phyloP scores from a whole-genome alignment of 2,888 invertebrate genomes.

The Empis livida region DNA sequence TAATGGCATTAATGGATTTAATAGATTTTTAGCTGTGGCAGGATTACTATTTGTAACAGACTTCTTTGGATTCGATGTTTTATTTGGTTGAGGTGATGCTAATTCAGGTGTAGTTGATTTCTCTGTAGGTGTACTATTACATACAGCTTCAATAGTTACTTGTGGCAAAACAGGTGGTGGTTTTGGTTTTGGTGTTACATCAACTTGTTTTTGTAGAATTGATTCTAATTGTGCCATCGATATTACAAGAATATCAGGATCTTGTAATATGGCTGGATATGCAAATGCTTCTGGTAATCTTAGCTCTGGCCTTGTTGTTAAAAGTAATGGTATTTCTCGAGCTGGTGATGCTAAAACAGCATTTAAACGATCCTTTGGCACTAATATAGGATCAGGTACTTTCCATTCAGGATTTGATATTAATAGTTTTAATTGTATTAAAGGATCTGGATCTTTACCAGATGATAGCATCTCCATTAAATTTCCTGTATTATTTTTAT shows the following conservation, averaged over 20 bases:
- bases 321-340: conserved; percentile 60
- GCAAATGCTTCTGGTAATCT: conserved; percentile 60
- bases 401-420: conserved; percentile 52
- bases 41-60: background rate
- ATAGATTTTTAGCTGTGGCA: conserved; percentile 9
- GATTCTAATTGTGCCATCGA: conserved; percentile 59
- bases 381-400: conserved; percentile 68
- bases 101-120: conserved; percentile 9
- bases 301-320: conserved; percentile 58
- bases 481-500: conserved; percentile 35
- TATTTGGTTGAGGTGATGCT: background rate
- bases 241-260: conserved; percentile 66
- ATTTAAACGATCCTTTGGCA: conserved; percentile 63
- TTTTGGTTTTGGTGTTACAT: conserved; percentile 25
- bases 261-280: conserved; percentile 56
- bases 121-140: conserved; percentile 16
- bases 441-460: conserved; percentile 45
- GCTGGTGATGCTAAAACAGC: conserved; percentile 58
- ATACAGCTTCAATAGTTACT: conserved; percentile 15
- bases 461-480: conserved; percentile 36
- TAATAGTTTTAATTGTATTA: conserved; percentile 58
- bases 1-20: conserved; percentile 11
- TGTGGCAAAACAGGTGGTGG: conserved; percentile 15
- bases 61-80: conserved; percentile 3
- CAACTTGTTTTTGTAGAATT: conserved; percentile 43